Evolutionary conservation across 2,113 vertebrate species (phyloP).

Genomic region (Phylloscopus trochilus): DNA sequence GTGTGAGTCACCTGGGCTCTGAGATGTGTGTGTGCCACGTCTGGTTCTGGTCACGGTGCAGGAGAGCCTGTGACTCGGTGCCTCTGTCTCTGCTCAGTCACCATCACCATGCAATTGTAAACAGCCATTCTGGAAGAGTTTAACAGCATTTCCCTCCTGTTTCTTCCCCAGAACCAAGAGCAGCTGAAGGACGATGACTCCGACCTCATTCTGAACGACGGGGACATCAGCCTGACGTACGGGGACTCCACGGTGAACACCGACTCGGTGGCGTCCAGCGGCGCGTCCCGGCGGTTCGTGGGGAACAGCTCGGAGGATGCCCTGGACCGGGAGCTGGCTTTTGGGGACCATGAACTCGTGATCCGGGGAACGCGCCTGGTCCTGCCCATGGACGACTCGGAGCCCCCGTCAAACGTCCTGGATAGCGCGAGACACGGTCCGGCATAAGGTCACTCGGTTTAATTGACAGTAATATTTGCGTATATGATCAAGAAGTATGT

Average conservation of each 20-base stretch:
- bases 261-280: slow-evolving; percentile 65
- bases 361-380: slow-evolving; percentile 93
- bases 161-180: slow-evolving; percentile 84
- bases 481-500: slow-evolving; percentile 76
- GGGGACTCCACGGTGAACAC: slow-evolving; percentile 89
- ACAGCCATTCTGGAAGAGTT: neutral
- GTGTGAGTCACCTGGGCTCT: neutral
- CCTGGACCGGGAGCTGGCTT: slow-evolving; percentile 85
- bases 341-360: slow-evolving; percentile 90
- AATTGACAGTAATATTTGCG: slow-evolving; percentile 70
- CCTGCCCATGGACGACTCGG: slow-evolving; percentile 94
- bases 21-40: neutral
- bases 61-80: neutral
- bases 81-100: neutral
- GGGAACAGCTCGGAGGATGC: slow-evolving; percentile 79
- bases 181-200: slow-evolving; percentile 96
- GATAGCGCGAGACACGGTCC: slow-evolving; percentile 75
- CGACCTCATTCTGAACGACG: slow-evolving; percentile 92
- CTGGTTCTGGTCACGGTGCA: neutral
- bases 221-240: slow-evolving; percentile 90
- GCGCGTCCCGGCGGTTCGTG: slow-evolving; percentile 57
- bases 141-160: neutral
- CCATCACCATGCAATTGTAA: accelerated
- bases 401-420: slow-evolving; percentile 81
- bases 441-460: slow-evolving; percentile 67